Evolutionary conservation across 2,797 vertebrate genomes (phyloP).

Genomic region (Hydrophis major): DNA sequence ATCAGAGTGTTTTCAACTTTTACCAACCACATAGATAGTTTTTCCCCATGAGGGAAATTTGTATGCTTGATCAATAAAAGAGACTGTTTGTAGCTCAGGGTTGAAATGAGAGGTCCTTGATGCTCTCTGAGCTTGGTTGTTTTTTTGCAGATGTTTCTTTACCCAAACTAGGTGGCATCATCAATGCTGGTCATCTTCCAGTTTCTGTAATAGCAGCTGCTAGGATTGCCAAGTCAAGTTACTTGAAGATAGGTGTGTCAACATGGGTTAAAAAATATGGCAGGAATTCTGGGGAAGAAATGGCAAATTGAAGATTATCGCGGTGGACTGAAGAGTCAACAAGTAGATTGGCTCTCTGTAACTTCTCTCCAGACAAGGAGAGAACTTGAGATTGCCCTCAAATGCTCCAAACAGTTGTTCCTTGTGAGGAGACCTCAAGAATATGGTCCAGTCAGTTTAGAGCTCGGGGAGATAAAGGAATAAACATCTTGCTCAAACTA

Average conservation of each 20-base stretch:
- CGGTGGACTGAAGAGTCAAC: not conserved
- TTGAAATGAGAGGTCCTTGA: not conserved
- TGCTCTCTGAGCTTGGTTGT: not conserved
- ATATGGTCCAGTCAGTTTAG: not conserved
- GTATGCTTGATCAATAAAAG: not conserved
- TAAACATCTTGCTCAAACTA: not conserved
- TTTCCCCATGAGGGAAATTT: not conserved
- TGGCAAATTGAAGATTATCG: not conserved
- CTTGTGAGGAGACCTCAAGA: not conserved
- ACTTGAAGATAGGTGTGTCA: not conserved
- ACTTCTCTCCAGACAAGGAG: not conserved
- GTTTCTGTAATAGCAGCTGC: not conserved
- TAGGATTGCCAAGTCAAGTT: not conserved
- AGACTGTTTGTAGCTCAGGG: not conserved
- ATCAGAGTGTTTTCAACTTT: not conserved
- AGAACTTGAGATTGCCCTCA: not conserved
- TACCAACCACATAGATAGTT: not conserved
- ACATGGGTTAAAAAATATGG: not conserved
- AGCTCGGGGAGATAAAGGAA: not conserved
- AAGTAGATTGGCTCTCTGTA: not conserved
- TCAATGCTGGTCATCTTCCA: not conserved
- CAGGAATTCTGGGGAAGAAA: not conserved
- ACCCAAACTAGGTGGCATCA: not conserved
- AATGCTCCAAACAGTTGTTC: not conserved
- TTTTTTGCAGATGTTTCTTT: not conserved